phyloP scores from a whole-genome alignment of 2,888 invertebrate genomes.

The Thysanoteuthis rhombus region DNA sequence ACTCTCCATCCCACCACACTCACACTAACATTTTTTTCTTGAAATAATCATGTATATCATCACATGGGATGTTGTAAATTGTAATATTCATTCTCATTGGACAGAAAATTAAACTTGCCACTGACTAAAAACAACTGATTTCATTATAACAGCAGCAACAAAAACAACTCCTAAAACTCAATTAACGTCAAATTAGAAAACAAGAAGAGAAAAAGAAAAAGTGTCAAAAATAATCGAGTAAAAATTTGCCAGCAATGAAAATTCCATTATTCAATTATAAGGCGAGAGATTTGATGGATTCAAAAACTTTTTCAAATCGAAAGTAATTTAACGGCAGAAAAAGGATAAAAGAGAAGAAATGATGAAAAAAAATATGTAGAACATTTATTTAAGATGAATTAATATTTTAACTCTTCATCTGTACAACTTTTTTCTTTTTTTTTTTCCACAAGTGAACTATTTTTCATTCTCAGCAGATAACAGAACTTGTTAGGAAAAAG shows the following conservation, averaged over 20 bases:
- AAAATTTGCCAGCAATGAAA: constrained; percentile 12
- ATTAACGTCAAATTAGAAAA: background rate
- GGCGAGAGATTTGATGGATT: background rate
- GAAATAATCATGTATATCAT: background rate
- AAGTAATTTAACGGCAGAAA: background rate
- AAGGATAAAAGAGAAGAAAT: background rate
- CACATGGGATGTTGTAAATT: background rate
- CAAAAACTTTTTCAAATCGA: background rate
- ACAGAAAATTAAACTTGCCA: background rate
- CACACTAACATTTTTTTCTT: background rate
- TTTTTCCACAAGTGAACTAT: too few species aligned
- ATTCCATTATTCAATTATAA: background rate
- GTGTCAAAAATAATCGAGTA: background rate
- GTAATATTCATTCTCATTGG: background rate
- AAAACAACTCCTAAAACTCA: background rate
- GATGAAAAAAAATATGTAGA: background rate
- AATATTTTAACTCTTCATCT: background rate
- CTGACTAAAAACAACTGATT: background rate
- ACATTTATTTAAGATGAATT: background rate
- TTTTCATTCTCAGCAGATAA: too few species aligned
- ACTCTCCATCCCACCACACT: background rate
- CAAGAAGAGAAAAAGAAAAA: background rate
- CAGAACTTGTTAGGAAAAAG: too few species aligned
- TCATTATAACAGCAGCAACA: background rate
- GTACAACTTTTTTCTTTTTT: too few species aligned